These are phyloP conservation scores for Gopherus flavomarginatus DNA, from an alignment of 2,113 vertebrate species.

Conservation along the genomic window DNA sequence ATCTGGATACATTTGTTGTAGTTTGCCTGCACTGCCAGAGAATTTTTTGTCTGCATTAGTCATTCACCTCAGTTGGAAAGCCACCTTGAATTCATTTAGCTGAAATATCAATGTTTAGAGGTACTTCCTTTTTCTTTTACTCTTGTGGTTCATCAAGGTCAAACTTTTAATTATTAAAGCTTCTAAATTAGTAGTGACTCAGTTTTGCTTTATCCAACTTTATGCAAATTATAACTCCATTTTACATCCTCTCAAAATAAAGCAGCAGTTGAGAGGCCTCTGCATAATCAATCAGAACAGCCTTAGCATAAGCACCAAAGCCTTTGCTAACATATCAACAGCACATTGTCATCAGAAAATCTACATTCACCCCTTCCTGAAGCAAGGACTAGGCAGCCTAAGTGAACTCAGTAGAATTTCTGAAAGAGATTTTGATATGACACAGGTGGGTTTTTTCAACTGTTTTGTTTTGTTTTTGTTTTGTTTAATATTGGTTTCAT, in stretches of 20 bases:
- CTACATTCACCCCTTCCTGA: not conserved
- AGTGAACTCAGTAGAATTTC: not conserved
- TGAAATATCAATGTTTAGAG: not conserved
- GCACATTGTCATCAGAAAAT: not conserved
- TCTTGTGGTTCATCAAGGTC: not conserved
- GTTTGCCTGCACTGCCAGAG: not conserved
- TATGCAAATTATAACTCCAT: not conserved
- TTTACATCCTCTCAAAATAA: not conserved
- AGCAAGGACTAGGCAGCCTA: not conserved
- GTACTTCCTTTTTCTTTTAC: not conserved
- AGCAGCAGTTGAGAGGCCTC: not conserved
- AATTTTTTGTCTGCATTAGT: not conserved
- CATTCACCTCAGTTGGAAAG: fast-evolving
- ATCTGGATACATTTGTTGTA: not conserved
- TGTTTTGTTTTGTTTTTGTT: not conserved
- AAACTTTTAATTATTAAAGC: not conserved
- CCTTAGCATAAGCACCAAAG: not conserved
- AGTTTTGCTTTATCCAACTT: not conserved
- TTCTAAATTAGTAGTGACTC: not conserved
- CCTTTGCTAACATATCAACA: not conserved
- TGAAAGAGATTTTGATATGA: not conserved
- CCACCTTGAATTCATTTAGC: not conserved
- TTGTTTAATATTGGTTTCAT: not conserved
- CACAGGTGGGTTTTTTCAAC: not conserved
- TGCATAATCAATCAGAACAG: not conserved